Conservation (phyloP, 2,113 vertebrate species). For the Progne subis region DNA sequence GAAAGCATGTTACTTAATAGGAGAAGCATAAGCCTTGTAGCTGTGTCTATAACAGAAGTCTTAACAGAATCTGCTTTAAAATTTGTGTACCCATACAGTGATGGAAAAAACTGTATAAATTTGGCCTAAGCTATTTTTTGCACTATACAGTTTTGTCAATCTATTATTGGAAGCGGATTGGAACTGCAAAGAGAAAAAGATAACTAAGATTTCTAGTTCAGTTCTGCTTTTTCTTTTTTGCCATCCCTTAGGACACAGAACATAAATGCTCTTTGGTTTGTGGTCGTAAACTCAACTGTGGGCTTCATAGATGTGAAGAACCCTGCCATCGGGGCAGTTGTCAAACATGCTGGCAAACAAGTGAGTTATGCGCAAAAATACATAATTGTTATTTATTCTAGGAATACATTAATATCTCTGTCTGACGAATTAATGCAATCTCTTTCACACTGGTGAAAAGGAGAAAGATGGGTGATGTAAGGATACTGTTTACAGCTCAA, state of each 20-base stretch:
- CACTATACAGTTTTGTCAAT: neutral
- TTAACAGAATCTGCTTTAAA: neutral
- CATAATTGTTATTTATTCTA: neutral
- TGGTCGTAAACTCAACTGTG: conserved; percentile 94
- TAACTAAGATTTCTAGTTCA: neutral
- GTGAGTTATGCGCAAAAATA: conserved; percentile 74
- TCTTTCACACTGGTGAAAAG: neutral
- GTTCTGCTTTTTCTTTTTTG: neutral
- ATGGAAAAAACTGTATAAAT: neutral
- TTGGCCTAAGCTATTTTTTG: neutral
- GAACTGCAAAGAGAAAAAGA: neutral
- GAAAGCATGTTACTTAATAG: neutral
- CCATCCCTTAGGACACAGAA: conserved; percentile 79
- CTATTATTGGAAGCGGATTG: neutral
- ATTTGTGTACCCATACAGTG: neutral
- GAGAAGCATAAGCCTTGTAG: neutral
- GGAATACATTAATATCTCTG: neutral
- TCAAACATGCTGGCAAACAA: conserved; percentile 96
- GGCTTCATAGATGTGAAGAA: conserved; percentile 95
- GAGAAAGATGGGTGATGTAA: neutral
- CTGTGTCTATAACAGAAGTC: neutral
- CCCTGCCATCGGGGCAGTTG: conserved; percentile 96
- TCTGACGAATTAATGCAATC: neutral
- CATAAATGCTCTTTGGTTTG: conserved; percentile 94
- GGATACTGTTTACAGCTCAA: neutral